These are phyloP conservation scores for Lycia hirtaria DNA, from an alignment of 2,888 invertebrate genomes.

Conservation along the genomic window DNA sequence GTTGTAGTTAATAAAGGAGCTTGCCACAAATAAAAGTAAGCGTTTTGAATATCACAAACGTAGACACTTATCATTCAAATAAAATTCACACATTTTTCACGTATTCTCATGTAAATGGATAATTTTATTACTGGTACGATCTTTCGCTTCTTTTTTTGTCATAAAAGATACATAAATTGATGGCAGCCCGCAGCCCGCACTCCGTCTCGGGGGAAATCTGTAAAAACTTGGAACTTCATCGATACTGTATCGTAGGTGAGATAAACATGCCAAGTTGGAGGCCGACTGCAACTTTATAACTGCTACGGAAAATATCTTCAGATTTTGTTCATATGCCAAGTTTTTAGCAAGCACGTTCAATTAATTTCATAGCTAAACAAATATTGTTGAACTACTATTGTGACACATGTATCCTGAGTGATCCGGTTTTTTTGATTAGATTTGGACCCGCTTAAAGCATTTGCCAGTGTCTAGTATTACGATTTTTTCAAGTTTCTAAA, in stretches of 20 bases:
- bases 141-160: conserved; percentile 35
- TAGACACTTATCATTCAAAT: conserved; percentile 9
- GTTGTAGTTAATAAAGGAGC: too few relatives aligned
- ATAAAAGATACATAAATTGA: conserved; percentile 45
- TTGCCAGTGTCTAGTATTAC: too few relatives aligned
- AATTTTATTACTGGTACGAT: conserved; percentile 36
- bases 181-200: conserved; percentile 34
- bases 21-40: too few relatives aligned
- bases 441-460: too few relatives aligned
- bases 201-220: conserved; percentile 52
- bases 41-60: background rate
- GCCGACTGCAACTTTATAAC: conserved; percentile 6
- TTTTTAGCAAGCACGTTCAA: background rate
- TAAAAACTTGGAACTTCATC: conserved; percentile 39
- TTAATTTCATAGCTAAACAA: too few relatives aligned
- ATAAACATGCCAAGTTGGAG: conserved; percentile 10
- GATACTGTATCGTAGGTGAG: conserved; percentile 18
- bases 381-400: too few relatives aligned
- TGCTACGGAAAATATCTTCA: background rate
- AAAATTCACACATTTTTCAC: conserved; percentile 14
- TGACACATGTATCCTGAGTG: too few relatives aligned
- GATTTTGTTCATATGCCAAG: background rate
- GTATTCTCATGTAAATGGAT: conserved; percentile 27
- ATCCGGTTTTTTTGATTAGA: too few relatives aligned
- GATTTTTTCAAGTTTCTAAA: too few relatives aligned